phyloP scores from a whole-genome alignment of 2,797 vertebrate genomes.

The Nyctalus aviator region DNA sequence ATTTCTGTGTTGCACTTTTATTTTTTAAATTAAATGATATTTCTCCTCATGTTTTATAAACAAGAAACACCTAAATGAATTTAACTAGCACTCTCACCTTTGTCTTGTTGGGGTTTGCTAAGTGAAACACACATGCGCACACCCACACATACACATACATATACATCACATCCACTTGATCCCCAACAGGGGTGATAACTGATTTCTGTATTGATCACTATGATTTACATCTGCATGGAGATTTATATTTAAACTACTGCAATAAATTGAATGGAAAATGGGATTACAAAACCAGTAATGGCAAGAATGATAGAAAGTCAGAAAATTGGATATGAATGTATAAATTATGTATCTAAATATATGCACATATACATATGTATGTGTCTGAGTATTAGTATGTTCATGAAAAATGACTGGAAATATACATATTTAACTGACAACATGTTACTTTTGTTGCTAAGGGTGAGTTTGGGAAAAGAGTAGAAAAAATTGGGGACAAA shows the following conservation, averaged over 20 bases:
- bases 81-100: not conserved
- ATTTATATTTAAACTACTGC: conserved; percentile 8
- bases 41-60: not conserved
- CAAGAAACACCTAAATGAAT: not conserved
- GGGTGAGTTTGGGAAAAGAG: not conserved
- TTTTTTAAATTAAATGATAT: not conserved
- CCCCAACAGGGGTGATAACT: not conserved
- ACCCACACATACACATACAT: not conserved
- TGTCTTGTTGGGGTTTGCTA: not conserved
- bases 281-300: not conserved
- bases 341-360: not conserved
- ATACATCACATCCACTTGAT: not conserved
- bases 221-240: not conserved
- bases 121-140: not conserved
- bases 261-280: conserved; percentile 22
- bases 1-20: not conserved
- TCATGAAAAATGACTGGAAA: not conserved
- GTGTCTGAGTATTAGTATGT: not conserved
- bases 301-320: not conserved
- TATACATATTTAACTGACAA: not conserved
- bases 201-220: not conserved
- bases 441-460: not conserved
- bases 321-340: not conserved
- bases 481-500: not conserved
- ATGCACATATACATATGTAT: not conserved